Evolutionary conservation across 2,888 invertebrate species (phyloP).

Genomic region (Drosophila nigritarsus): DNA sequence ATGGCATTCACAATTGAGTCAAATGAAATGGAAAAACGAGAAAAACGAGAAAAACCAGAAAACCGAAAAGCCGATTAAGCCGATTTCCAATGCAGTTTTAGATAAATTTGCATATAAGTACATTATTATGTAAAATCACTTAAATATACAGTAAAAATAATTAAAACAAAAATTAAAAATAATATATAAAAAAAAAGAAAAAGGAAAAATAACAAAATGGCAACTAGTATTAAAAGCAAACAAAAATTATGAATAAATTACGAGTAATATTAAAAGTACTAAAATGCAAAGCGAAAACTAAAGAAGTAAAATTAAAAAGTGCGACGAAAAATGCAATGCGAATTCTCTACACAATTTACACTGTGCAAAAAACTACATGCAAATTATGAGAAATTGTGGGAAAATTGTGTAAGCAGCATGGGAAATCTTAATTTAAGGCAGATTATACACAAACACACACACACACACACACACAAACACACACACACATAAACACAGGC

Average conservation of each 20-base stretch:
- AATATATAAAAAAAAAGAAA: conserved; percentile 8
- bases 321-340: conserved; percentile 46
- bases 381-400: conserved; percentile 40
- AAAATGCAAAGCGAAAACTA: conserved; percentile 53
- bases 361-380: conserved; percentile 15
- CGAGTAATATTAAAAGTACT: conserved; percentile 59
- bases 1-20: conserved; percentile 50
- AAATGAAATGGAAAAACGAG: conserved; percentile 45
- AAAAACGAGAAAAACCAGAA: conserved; percentile 32
- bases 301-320: conserved; percentile 45
- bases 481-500: conserved; percentile 53
- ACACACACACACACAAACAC: neutral
- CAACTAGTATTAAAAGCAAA: conserved; percentile 67
- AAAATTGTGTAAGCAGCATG: conserved; percentile 50
- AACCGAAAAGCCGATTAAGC: conserved; percentile 42
- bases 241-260: conserved; percentile 73
- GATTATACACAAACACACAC: conserved; percentile 49
- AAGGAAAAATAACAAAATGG: conserved; percentile 51
- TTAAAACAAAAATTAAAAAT: conserved; percentile 31
- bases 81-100: conserved; percentile 69
- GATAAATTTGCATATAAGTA: conserved; percentile 72
- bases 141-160: conserved; percentile 60
- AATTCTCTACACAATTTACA: conserved; percentile 20
- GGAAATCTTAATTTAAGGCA: conserved; percentile 67
- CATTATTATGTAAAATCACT: conserved; percentile 80